Conservation (phyloP, 35 echinoderm and acorn worm genomes). For the Ophioderma brevispina region DNA sequence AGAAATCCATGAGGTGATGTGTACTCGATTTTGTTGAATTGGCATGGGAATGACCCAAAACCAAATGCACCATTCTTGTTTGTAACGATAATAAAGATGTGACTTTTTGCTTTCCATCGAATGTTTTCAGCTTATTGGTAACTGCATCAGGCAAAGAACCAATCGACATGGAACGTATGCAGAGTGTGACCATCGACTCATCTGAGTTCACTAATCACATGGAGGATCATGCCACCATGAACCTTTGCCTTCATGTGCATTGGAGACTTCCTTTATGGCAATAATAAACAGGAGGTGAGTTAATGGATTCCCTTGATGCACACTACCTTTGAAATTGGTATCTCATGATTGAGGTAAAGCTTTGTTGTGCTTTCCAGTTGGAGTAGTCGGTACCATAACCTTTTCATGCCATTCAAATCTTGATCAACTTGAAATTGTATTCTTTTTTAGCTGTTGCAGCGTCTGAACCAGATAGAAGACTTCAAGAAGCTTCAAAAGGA, state of each 20-base stretch:
- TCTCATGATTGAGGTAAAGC: no score
- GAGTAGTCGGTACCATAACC: no score
- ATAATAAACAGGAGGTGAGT: slow-evolving; percentile 47
- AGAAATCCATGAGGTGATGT: no score
- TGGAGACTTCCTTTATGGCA: slow-evolving; percentile 87
- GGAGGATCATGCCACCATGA: slow-evolving; percentile 93
- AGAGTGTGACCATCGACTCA: slow-evolving; percentile 71
- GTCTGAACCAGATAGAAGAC: slow-evolving; percentile 84
- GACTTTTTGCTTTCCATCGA: no score
- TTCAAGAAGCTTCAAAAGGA: slow-evolving; percentile 79
- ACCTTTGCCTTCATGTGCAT: slow-evolving; percentile 96
- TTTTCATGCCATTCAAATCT: no score
- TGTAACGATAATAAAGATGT: no score
- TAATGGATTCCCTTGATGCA: no score
- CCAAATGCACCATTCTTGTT: no score
- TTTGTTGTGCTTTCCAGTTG: no score
- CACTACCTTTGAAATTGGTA: no score
- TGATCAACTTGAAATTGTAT: background rate
- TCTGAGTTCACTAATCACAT: slow-evolving; percentile 90
- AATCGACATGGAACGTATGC: slow-evolving; percentile 83
- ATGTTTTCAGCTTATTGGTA: slow-evolving; percentile 39
- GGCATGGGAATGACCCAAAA: no score
- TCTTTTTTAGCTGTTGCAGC: slow-evolving; percentile 65
- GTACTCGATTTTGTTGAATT: no score
- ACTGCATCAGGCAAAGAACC: slow-evolving; percentile 62